These are phyloP conservation scores for Gymnorhina tibicen DNA, from an alignment of 2,113 vertebrate species.

Conservation along the genomic window DNA sequence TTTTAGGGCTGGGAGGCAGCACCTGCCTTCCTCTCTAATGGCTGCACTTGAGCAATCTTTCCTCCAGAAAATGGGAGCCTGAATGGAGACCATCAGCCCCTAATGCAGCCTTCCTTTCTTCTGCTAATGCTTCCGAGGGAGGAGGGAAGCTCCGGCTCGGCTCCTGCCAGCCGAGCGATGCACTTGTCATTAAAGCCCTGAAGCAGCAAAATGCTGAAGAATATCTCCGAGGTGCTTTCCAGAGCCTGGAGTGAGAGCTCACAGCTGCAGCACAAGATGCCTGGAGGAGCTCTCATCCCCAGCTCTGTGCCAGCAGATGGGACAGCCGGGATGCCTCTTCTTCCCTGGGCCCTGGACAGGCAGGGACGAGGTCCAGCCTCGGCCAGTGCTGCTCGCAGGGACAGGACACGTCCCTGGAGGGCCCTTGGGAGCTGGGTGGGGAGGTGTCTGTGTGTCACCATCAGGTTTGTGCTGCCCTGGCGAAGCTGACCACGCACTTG, in stretches of 20 bases:
- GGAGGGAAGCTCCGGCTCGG: background rate
- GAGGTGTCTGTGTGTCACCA: background rate
- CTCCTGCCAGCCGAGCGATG: background rate
- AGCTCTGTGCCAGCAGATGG: background rate
- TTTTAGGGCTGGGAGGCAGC: background rate
- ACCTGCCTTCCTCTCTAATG: background rate
- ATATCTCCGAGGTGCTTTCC: background rate
- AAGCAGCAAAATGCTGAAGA: background rate
- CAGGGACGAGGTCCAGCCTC: background rate
- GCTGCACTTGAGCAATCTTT: background rate
- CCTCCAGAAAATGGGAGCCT: background rate
- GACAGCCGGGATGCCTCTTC: rapidly evolving
- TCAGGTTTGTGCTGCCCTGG: background rate
- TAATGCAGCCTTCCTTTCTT: background rate
- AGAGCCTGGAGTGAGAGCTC: background rate
- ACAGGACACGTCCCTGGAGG: background rate
- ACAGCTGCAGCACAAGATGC: background rate
- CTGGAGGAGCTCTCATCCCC: background rate
- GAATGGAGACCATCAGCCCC: background rate
- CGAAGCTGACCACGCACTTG: background rate
- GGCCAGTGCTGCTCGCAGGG: rapidly evolving
- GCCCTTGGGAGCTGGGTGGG: background rate
- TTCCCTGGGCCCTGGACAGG: too few species aligned
- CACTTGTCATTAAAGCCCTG: background rate
- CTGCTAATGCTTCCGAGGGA: background rate